Base-by-base conservation (phyloP, 2,113 vertebrate species). In the Ursus arctos region DNA sequence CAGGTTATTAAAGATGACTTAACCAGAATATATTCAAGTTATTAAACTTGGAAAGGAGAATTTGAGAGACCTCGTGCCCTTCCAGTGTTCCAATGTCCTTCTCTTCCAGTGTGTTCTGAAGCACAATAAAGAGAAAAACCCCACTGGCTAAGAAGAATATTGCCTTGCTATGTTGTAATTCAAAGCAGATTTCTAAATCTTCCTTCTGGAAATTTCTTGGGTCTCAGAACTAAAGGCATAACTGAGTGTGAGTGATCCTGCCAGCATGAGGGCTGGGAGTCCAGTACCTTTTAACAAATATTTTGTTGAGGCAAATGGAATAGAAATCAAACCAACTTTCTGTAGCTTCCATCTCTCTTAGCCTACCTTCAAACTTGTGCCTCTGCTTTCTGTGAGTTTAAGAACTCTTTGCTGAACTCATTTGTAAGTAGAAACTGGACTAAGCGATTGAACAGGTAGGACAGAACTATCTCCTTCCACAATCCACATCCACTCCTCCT, bases 111-210 rank as follows among this genome's bases (percentile, higher is more conserved):
- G 80, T 97, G 92, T 94, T 98, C 94, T 24, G 72, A 93, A 95
- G 83, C 33, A 53, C 53, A 95, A 91, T 97, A 95, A 95, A 82
- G 82, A 95, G 61, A 96, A 95, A 94, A 95, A 77, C 28, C 55
- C 81, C 91, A 81, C 94, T 94, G 93, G 97, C 84, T 97, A 93
- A 97, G 93, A 88, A 96, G 97, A 92, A 88, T 90, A 96, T 81
- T 82, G 95, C 88, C 91, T 96, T 1, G 87, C 59, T 57, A 40
- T 55, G 91, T 91, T 90, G 7, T 98, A 98, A 98, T 97, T 97
- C 88, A 97, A 97, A 98, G 65, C 98, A 98, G 97, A 91, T 96
- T 97, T 97, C 76, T 85, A 92, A 95, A 95, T 65, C 72, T 96
- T 94, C 85, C 51, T 92, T 96, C 53, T 95, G 92, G 97, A 96